These are phyloP conservation scores for Heliconius himera DNA, from an alignment of 1,140 invertebrate genomes.

Conservation along the genomic window DNA sequence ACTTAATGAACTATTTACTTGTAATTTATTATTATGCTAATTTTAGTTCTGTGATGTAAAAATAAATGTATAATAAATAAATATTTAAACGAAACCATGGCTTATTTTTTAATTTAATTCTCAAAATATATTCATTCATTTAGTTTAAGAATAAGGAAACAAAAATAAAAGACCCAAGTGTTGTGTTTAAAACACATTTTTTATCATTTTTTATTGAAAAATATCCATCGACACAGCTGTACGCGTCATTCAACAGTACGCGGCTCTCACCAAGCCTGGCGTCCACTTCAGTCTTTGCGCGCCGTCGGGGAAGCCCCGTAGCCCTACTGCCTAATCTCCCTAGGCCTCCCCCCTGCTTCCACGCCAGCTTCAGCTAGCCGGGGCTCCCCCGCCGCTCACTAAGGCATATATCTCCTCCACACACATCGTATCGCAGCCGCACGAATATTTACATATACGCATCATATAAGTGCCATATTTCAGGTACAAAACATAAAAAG, in stretches of 20 bases:
- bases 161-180: constrained; percentile 63
- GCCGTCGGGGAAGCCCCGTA: constrained; percentile 5
- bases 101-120: not conserved
- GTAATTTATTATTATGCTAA: not conserved
- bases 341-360: too few species aligned
- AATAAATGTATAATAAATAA: not conserved
- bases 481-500: constrained; percentile 50
- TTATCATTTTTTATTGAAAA: constrained; percentile 76
- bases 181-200: constrained; percentile 80
- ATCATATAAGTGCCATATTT: constrained; percentile 53
- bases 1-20: not conserved
- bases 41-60: constrained; percentile 20
- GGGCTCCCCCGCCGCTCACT: not conserved
- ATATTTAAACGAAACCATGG: not conserved
- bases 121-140: not conserved
- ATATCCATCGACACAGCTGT: constrained; percentile 70
- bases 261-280: not conserved
- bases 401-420: constrained; percentile 49
- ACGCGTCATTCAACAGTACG: constrained; percentile 56
- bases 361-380: not conserved
- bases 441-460: constrained; percentile 53
- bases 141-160: not conserved
- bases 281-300: constrained; percentile 64
- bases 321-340: too few species aligned
- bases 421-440: constrained; percentile 1